phyloP scores from a whole-genome alignment of 2,113 vertebrate species.

The Chiloscyllium plagiosum region DNA sequence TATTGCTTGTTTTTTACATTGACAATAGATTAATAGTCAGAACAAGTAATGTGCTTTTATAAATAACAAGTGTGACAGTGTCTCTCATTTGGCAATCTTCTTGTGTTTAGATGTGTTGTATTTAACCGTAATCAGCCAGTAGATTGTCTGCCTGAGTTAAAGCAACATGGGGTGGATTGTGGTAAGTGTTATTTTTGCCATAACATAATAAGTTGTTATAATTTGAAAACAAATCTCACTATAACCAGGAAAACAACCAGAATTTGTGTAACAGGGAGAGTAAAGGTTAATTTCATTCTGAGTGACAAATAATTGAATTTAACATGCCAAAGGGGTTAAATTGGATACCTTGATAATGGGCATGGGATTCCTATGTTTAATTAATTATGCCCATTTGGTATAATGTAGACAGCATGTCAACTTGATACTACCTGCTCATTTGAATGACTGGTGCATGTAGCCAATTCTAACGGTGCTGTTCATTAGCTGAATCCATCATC shows the following conservation, averaged over 20 bases:
- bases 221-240: no score
- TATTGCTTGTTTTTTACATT: not conserved
- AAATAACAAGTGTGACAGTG: not conserved
- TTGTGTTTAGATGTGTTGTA: not conserved
- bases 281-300: no score
- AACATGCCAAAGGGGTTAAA: not conserved
- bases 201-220: constrained; percentile 4
- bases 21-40: constrained; percentile 30
- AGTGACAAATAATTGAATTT: not conserved
- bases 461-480: no score
- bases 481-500: no score
- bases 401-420: not conserved
- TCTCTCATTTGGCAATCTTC: not conserved
- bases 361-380: not conserved
- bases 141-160: not conserved
- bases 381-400: not conserved
- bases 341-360: not conserved
- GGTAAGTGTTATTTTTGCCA: not conserved
- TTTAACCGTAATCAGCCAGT: not conserved
- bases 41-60: constrained; percentile 10
- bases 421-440: not conserved
- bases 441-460: not conserved
- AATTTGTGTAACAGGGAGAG: not conserved
- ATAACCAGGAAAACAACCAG: not conserved
- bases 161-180: not conserved